Evolutionary conservation across 2,113 vertebrate species (phyloP), one percentile per base, ranked within the genome.

Genomic region (Bambusicola thoracicus): DNA sequence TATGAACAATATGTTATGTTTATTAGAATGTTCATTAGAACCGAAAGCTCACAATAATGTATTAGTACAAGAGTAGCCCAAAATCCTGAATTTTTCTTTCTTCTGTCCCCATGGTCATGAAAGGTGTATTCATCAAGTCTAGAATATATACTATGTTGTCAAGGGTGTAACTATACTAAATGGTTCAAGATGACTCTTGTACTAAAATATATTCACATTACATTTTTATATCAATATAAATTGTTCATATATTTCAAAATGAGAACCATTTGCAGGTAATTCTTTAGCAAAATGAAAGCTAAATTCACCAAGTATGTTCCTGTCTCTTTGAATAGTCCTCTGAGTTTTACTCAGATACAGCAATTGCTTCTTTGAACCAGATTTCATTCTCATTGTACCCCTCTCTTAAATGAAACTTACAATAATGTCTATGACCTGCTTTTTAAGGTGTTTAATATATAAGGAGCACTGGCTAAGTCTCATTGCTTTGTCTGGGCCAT

Each of bases 401-500:
- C 44, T 55, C 17, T 61, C 27, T 24, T 68, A 66, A 74, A 67
- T 5, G 4, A 89, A 78, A 74, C 24, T 77, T 93, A 24, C 55
- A 84, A 49, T 36, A 92, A 89, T 32, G 8, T 51, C 51, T 63
- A 80, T 77, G 46, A 55, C 21, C 58, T 87, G n/a, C 11, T 95
- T 91, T 94, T 93, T 44, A 93, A 76, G 69, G 92, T 81, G 34
- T 27, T 53, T 95, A 40, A 89, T 93, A 68, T 80, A 82, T 81
- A 89, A 82, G 55, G 82, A 90, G 43, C 41, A 36, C 48, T 67
- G 43, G 49, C 67, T 62, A 91, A 92, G 82, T 70, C 85, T 95
- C 75, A 70, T 89, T 91, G 72, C 75, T 96, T 95, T 96, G 87
- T 85, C 58, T 90, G 46, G 79, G 65, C 51, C 81, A 49, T 90